Evolutionary conservation across 2,888 invertebrate species (phyloP), one percentile per base, ranked within the genome.

Genomic region (Anticlea derivata): DNA sequence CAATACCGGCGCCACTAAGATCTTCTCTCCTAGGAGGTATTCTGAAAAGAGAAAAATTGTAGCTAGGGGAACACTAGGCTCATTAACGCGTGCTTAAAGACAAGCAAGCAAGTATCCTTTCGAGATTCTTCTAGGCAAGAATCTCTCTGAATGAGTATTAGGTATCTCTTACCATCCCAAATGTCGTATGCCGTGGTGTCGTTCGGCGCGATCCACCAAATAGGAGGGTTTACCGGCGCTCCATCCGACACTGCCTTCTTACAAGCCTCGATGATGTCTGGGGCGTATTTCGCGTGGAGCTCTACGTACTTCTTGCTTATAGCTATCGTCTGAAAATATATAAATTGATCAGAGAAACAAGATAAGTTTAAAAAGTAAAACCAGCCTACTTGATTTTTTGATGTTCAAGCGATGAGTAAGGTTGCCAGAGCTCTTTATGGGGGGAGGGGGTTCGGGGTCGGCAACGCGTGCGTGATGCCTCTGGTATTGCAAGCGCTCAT

Each of bases 161-260:
- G n/a, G n/a, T n/a, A n/a, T n/a, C n/a, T 7, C 73, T 63, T 39
- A 84, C 85, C 74, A 46, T 91, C 91, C 75, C 83, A 83, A 1
- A 84, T 79, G 39, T 78, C 76, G 10, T 80, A 76, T 0, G 94
- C 92, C 7, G 77, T 77, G 20, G 72, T 66, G 61, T 95, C 93
- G 1, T 75, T 80, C 0, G 95, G 94, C 49, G 92, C 94, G 1
- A 93, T 74, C 95, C 95, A 95, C 96, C 95, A 96, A 26, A 96
- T 80, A 0, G 96, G 95, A 34, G 94, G 86, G 80, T 95, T 94
- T 40, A 95, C 91, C 0, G 95, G 95, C 35, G 88, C 75, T 7
- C 94, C 94, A 13, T 82, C 78, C 0, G 57, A 46, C 0, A 91
- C 85, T 0, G 93, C 86, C 5, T 80, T 76, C 12, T 81, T 61